phyloP scores from a whole-genome alignment of 2,888 invertebrate genomes.

The Mimumesa dahlbomi region DNA sequence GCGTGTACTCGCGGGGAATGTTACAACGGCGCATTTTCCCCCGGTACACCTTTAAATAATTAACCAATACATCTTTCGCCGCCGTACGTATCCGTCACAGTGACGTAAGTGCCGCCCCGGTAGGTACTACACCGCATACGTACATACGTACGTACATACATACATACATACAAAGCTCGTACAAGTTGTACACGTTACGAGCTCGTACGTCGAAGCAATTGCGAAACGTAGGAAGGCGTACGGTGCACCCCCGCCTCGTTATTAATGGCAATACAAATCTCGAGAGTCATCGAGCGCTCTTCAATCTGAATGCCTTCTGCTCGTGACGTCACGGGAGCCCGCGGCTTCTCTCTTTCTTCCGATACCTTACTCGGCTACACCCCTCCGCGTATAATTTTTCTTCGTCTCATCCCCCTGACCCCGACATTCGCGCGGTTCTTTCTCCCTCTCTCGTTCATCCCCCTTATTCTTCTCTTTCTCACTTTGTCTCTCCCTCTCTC shows the following conservation, averaged over 20 bases:
- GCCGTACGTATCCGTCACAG: no score
- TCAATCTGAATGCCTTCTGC: constrained; percentile 80
- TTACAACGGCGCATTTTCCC: no score
- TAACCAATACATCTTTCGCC: no score
- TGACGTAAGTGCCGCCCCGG: constrained; percentile 15
- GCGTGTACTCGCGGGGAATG: no score
- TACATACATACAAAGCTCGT: constrained; percentile 32
- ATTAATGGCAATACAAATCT: constrained; percentile 80
- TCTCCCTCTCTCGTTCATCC: background rate
- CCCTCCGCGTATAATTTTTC: background rate
- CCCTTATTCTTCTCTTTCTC: constrained; percentile 2
- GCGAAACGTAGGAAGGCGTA: constrained; percentile 9
- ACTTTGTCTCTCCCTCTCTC: background rate
- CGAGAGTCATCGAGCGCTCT: constrained; percentile 80
- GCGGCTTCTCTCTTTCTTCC: constrained; percentile 41
- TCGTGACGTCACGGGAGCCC: constrained; percentile 76
- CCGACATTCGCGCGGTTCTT: background rate
- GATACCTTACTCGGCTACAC: constrained; percentile 27
- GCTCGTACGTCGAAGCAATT: constrained; percentile 29
- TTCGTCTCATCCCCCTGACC: constrained; percentile 1
- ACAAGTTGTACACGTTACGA: constrained; percentile 28
- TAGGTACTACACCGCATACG: no score
- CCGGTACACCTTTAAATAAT: no score
- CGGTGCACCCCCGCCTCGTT: constrained; percentile 72
- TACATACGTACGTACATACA: no score